These are phyloP conservation scores for Hydrozoanthus gracilis DNA, from an alignment of 92 coral and sea anemone genomes.

Conservation along the genomic window DNA sequence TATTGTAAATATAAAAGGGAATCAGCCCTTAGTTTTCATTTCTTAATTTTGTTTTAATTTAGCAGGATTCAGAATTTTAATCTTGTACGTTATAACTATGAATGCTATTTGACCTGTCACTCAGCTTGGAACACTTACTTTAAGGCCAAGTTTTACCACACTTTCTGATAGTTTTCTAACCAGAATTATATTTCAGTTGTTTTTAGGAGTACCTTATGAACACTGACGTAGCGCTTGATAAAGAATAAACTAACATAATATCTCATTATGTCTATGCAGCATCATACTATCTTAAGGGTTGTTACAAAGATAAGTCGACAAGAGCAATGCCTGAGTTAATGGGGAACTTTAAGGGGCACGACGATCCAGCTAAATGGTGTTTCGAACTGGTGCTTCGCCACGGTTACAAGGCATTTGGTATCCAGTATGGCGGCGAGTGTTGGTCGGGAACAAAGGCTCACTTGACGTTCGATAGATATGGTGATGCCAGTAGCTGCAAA, in stretches of 20 bases:
- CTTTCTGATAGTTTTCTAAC: too few relatives aligned
- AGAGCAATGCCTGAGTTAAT: conserved; percentile 32
- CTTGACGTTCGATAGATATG: neutral
- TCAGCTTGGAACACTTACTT: too few relatives aligned
- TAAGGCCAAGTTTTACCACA: too few relatives aligned
- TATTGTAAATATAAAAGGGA: too few relatives aligned
- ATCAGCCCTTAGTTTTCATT: too few relatives aligned
- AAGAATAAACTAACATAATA: neutral
- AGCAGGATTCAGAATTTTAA: too few relatives aligned
- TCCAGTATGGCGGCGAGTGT: conserved; percentile 40
- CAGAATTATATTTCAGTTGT: too few relatives aligned
- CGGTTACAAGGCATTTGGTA: conserved; percentile 34
- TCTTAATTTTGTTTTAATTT: too few relatives aligned
- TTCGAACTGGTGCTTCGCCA: conserved; percentile 14
- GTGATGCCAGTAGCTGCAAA: neutral
- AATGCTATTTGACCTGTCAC: too few relatives aligned
- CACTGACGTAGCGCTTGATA: too few relatives aligned
- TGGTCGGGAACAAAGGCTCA: conserved; percentile 29
- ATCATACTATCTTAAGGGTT: conserved; percentile 21
- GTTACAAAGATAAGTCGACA: neutral
- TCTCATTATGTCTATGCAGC: neutral
- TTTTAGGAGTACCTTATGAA: too few relatives aligned
- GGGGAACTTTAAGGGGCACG: conserved; percentile 44
- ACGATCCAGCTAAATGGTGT: conserved; percentile 37
- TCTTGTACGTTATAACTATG: too few relatives aligned